Evolutionary conservation across 2,888 invertebrate species (phyloP).

Genomic region (Ormia ochracea): DNA sequence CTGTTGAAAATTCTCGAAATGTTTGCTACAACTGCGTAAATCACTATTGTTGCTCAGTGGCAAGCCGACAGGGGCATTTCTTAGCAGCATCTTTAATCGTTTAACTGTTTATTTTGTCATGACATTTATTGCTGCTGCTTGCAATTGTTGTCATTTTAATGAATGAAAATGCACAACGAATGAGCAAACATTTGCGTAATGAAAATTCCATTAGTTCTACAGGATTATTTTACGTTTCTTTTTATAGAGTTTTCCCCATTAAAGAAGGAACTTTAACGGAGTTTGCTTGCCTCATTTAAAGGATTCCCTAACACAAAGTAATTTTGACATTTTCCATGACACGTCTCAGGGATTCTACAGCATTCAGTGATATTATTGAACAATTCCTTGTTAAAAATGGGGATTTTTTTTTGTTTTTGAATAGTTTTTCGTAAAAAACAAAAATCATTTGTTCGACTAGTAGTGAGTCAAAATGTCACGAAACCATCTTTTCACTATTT

Average conservation of each 20-base stretch:
- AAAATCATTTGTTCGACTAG: too few relatives aligned
- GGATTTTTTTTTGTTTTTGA: too few relatives aligned
- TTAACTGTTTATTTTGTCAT: constrained; percentile 40
- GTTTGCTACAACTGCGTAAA: constrained; percentile 43
- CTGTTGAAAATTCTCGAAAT: neutral
- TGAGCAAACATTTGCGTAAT: constrained; percentile 18
- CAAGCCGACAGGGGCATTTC: neutral
- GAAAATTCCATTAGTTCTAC: constrained; percentile 51
- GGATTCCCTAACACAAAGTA: too few relatives aligned
- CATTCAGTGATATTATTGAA: too few relatives aligned
- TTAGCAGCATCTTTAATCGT: constrained; percentile 39
- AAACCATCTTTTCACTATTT: too few relatives aligned
- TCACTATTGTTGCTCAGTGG: constrained; percentile 19
- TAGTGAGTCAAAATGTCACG: too few relatives aligned
- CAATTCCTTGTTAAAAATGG: too few relatives aligned
- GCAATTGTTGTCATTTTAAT: neutral
- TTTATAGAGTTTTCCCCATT: neutral
- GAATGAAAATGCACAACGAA: constrained; percentile 43
- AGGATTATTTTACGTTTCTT: constrained; percentile 29
- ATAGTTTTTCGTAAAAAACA: too few relatives aligned
- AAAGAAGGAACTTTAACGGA: neutral
- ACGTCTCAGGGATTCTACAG: too few relatives aligned
- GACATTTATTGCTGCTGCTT: constrained; percentile 55
- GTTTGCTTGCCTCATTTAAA: neutral
- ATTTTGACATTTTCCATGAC: neutral